These are phyloP conservation scores for Elysia crispata DNA, from an alignment of 2,888 invertebrate species.

Conservation along the genomic window DNA sequence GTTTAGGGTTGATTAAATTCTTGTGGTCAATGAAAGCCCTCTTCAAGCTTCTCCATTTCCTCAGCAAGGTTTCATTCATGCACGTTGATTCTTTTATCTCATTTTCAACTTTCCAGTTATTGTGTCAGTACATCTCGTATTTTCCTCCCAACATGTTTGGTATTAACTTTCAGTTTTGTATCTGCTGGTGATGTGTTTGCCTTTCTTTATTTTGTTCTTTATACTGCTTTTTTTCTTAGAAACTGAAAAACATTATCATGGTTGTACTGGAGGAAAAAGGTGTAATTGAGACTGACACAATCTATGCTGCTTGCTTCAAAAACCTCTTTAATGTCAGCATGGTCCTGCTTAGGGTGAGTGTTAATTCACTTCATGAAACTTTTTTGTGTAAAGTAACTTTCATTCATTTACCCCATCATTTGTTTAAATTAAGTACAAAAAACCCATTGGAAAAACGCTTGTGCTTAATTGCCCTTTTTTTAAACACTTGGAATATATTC, in stretches of 20 bases:
- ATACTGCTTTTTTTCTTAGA: constrained; percentile 56
- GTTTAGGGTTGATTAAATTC: no score
- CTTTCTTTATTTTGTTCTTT: neutral
- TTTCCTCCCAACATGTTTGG: no score
- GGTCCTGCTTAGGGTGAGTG: constrained; percentile 68
- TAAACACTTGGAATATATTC: no score
- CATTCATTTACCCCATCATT: neutral
- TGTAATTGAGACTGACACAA: constrained; percentile 55
- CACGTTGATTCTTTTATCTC: no score
- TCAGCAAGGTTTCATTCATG: no score
- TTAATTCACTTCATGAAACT: neutral
- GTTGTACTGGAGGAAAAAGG: constrained; percentile 60
- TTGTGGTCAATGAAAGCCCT: no score
- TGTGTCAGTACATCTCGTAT: no score
- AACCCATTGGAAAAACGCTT: no score
- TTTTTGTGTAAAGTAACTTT: neutral
- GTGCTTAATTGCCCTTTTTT: no score
- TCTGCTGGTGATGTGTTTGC: neutral
- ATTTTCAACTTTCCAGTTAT: no score
- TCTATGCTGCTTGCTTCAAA: constrained; percentile 63
- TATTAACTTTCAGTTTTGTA: no score
- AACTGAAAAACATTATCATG: constrained; percentile 64
- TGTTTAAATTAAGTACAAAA: neutral
- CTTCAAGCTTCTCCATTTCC: no score
- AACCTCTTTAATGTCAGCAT: constrained; percentile 69